Evolutionary conservation across 1,140 invertebrate species (phyloP), one percentile per base, ranked within the genome.

Genomic region (Monochamus saltuarius): DNA sequence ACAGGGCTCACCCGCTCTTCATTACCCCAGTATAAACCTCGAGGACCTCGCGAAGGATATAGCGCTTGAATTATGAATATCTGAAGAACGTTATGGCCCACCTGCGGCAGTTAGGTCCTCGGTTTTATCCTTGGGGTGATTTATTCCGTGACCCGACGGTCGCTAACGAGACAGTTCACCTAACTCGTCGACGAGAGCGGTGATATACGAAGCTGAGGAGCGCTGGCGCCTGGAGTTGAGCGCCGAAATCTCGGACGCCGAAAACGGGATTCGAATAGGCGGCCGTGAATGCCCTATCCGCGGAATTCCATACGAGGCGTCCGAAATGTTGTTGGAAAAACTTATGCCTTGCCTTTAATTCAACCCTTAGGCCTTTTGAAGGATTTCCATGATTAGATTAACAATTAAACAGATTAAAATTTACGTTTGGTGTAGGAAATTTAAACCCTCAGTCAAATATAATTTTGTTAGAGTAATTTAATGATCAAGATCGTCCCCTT

Each of bases 1-100:
- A 55, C 53, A 43, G 56, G 45, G 14, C 35, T 54, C 51, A 29
- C 22, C 22, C 22, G 22, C 22, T 50, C 50, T 53, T 63, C 61
- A 59, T 63, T 63, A 63, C 61, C 47, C 42, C 59, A 55, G 22
- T 56, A 56, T 59, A 56, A 59, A 64, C 56, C 53, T 10, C 51
- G 9, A 53, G 45, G 43, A 29, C 37, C 11, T 10, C n/a, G 11
- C 39, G 17, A 62, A 56, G 53, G 62, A 66, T 51, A 56, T 66
- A 68, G 58, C 61, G 58, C 62, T 65, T 69, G 64, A 72, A 72
- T 72, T 72, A 72, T 72, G 68, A 67, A 72, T 69, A 67, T 68
- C 55, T 60, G 58, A 51, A 60, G 61, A 64, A 56, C 62, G 64
- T 70, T 72, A 72, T 72, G 57, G 65, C 70, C 68, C 70, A 72